Evolutionary conservation across 2,888 invertebrate genomes (phyloP).

Genomic region (Acrobasis repandana): DNA sequence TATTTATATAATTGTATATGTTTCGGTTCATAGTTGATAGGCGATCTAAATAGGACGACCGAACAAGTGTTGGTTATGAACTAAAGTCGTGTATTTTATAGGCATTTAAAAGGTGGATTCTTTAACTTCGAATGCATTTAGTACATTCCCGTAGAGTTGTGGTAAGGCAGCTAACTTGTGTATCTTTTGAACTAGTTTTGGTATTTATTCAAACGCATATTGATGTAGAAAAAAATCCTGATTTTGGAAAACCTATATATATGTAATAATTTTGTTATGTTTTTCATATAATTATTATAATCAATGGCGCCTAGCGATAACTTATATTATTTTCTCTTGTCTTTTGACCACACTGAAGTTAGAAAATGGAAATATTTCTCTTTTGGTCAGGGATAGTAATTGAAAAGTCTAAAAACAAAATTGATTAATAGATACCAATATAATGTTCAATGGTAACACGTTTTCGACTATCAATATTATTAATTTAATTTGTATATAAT

Average conservation of each 20-base stretch:
- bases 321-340: no score
- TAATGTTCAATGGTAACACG: not conserved
- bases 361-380: no score
- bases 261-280: no score
- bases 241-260: no score
- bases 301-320: no score
- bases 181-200: not conserved
- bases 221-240: not conserved
- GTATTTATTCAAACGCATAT: not conserved
- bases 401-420: no score
- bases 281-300: no score
- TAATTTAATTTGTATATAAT: conserved; percentile 9
- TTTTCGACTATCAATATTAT: conserved; percentile 9
- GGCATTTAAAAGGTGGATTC: conserved; percentile 6
- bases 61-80: not conserved
- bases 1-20: conserved; percentile 14
- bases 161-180: conserved; percentile 43
- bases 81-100: not conserved
- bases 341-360: no score
- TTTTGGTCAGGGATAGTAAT: no score
- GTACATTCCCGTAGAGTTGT: conserved; percentile 43
- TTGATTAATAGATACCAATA: conserved; percentile 5
- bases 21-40: conserved; percentile 8
- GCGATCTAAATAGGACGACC: conserved; percentile 2
- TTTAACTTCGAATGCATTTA: conserved; percentile 28